A percentile compares a stretch with the other conserved stretches of the same genome.
Evolutionary conservation across 2,113 vertebrate genomes (phyloP).

Genomic region (Numida meleagris): DNA sequence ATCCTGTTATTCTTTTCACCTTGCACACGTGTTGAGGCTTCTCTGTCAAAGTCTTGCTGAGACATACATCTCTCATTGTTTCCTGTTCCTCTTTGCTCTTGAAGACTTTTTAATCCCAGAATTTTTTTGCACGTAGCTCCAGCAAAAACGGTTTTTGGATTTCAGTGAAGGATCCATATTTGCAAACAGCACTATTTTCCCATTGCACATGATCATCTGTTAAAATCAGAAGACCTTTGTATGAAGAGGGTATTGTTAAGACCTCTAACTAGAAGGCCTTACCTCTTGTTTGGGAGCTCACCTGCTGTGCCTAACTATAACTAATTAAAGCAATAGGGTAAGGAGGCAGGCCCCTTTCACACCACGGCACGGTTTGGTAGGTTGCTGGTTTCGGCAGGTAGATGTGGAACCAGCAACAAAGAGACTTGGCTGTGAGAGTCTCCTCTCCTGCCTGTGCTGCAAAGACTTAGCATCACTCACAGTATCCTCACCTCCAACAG

Average conservation of each 20-base stretch:
- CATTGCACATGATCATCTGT: rapidly evolving
- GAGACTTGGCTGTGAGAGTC: not conserved
- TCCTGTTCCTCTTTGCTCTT: not conserved
- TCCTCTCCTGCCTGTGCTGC: not conserved
- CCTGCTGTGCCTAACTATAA: not conserved
- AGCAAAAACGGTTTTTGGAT: not conserved
- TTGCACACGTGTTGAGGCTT: constrained; percentile 32
- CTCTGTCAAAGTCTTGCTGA: constrained; percentile 43
- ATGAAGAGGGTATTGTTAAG: not conserved
- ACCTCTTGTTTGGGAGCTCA: not conserved
- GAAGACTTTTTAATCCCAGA: not conserved
- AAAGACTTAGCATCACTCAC: not conserved
- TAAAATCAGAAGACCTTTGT: not conserved
- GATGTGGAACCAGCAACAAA: not conserved
- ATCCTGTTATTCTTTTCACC: constrained; percentile 30
- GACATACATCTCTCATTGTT: constrained; percentile 16
- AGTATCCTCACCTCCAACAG: not conserved
- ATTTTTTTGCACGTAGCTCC: not conserved
- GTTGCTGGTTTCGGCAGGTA: not conserved
- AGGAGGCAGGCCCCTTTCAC: not conserved
- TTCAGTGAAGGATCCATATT: not conserved
- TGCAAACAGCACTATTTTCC: not conserved
- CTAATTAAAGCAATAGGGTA: not conserved
- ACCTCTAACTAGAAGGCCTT: not conserved
- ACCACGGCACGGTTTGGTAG: not conserved